Base-by-base conservation (phyloP, 1,140 invertebrate species). In the Rhyacophila brunnea region DNA sequence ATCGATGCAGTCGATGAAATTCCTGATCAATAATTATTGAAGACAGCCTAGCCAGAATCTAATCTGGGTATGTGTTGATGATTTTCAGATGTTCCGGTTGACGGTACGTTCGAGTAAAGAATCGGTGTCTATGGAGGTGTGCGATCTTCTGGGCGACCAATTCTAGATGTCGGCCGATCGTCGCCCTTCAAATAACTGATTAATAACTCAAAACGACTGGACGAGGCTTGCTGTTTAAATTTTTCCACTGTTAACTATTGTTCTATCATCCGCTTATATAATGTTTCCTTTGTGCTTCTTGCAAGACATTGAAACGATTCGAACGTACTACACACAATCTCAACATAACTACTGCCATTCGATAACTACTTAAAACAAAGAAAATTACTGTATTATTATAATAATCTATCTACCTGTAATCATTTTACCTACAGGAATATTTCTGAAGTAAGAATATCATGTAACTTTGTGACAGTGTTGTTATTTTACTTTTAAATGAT, bases 61-160 rank as follows among this genome's bases (percentile, higher is more conserved):
- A n/a, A n/a, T n/a, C n/a, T n/a, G n/a, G n/a, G n/a, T n/a, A n/a
- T n/a, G n/a, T n/a, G n/a, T 38, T 70, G 23, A 28, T 62, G 69
- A 69, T 7, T 79, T 83, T 13, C 79, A 98, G 94, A 98, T 98
- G 95, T 99, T 94, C 82, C 90, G 96, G 71, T 81, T 99, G 66
- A 99, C 96, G 46, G 88, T 98, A 53, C 86, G 96, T 73, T 94
- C 95, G 46, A 98, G 94, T 77, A 98, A 98, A 83, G 95, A 97
- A 77, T 83, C 87, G 34, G 93, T 96, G 65, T 95, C 95, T 53
- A 84, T 90, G 71, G 90, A 93, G 81, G 81, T 95, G 66, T 94
- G 91, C 71, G 87, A 95, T 74, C 81, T 96, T 60, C 80, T 96
- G 66, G 84, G 87, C 70, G 92, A 96, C 78, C 92, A 95, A 79